Percentiles rank a stretch among this genome's conserved stretches.
phyloP scores from a whole-genome alignment of 2,113 vertebrate genomes.

The Aleadryas rufinucha region DNA sequence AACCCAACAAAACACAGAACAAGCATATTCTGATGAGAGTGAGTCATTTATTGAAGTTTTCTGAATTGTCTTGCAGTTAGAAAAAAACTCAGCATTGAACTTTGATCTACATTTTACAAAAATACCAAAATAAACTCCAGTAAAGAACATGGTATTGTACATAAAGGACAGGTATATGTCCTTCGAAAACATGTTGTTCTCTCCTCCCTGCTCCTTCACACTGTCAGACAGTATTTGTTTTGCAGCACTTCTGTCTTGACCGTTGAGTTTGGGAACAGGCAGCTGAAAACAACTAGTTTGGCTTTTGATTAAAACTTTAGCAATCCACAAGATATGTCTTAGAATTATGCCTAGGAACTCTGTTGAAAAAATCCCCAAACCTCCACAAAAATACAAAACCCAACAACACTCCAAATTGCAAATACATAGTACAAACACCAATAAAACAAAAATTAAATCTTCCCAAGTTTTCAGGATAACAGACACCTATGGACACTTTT shows the following conservation, averaged over 20 bases:
- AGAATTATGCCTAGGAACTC: neutral
- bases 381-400: neutral
- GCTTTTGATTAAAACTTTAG: neutral
- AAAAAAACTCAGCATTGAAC: neutral
- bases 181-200: neutral
- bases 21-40: neutral
- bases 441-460: neutral
- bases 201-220: neutral
- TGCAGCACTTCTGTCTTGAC: neutral
- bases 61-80: neutral
- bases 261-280: neutral
- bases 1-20: neutral
- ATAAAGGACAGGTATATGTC: neutral
- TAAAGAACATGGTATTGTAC: neutral
- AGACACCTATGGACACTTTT: neutral
- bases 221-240: neutral
- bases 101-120: neutral
- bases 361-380: neutral
- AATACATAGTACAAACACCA: neutral
- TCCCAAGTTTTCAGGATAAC: neutral
- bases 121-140: neutral
- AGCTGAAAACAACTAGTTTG: neutral
- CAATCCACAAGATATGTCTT: neutral
- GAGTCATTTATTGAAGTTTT: neutral
- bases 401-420: neutral